Conservation (phyloP, 2,797 vertebrate species). For the Hozukius guyotensis region DNA sequence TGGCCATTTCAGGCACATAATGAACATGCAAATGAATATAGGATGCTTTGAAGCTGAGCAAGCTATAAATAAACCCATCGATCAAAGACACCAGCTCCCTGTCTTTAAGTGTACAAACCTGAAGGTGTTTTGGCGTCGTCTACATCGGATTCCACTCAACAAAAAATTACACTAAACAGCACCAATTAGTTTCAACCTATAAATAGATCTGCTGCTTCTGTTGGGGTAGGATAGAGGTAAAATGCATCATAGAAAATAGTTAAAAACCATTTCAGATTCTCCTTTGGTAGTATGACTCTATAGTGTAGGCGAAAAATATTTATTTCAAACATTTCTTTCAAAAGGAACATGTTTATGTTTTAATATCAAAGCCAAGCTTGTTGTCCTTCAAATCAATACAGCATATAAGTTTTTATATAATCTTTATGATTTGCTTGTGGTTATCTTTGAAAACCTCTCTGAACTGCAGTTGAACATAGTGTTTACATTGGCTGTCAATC, state of each 20-base stretch:
- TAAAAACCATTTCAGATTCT: constrained; percentile 5
- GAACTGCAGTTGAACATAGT: background rate
- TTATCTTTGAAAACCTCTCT: constrained; percentile 18
- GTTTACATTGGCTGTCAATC: background rate
- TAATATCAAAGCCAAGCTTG: constrained; percentile 34
- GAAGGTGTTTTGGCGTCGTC: constrained; percentile 26
- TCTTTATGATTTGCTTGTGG: constrained; percentile 20
- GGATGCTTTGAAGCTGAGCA: constrained; percentile 56
- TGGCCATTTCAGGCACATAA: constrained; percentile 65
- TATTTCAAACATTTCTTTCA: constrained; percentile 9
- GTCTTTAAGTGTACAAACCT: constrained; percentile 49
- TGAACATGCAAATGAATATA: constrained; percentile 70
- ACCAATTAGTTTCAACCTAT: background rate
- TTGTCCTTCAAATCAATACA: constrained; percentile 18
- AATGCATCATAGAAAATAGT: background rate
- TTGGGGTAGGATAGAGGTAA: background rate
- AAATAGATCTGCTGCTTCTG: background rate
- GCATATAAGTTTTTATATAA: background rate
- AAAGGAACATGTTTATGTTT: constrained; percentile 21
- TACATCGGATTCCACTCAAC: constrained; percentile 8
- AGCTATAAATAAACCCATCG: constrained; percentile 65
- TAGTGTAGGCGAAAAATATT: background rate
- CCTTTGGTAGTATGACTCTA: background rate
- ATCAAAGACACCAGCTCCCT: constrained; percentile 58
- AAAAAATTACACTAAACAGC: constrained; percentile 6